These are phyloP conservation scores for Argentina silus DNA, from an alignment of 2,797 vertebrate genomes.

Conservation along the genomic window DNA sequence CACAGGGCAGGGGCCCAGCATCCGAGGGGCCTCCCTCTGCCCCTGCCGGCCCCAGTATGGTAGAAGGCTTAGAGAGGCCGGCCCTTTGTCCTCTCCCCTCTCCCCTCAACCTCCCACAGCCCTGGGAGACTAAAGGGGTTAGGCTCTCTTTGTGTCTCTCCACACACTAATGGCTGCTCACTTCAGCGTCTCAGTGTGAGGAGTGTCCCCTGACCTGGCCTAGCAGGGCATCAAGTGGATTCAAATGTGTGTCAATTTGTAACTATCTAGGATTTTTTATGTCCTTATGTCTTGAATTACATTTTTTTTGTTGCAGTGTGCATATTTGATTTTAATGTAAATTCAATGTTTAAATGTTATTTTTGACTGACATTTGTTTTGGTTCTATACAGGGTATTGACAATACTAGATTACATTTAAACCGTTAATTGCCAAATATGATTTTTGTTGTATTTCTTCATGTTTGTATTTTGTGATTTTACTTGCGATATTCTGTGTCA, in stretches of 20 bases:
- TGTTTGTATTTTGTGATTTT: not conserved
- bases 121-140: constrained; percentile 51
- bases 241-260: not conserved
- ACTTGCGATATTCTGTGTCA: not conserved
- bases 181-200: constrained; percentile 54
- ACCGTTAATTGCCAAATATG: constrained; percentile 9
- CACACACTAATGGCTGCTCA: constrained; percentile 50
- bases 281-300: not conserved
- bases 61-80: constrained; percentile 39
- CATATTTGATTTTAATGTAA: constrained; percentile 6
- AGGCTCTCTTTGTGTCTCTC: constrained; percentile 56
- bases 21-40: constrained; percentile 48
- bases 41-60: constrained; percentile 9
- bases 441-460: not conserved
- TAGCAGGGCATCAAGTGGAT: constrained; percentile 32
- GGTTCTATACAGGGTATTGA: constrained; percentile 40
- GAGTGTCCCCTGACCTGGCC: constrained; percentile 45
- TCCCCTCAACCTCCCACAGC: constrained; percentile 46
- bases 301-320: constrained; percentile 5
- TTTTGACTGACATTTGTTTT: not conserved
- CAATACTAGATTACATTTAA: not conserved
- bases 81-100: constrained; percentile 51
- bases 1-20: constrained; percentile 34
- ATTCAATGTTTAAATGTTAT: not conserved
- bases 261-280: not conserved